Conservation (phyloP, 2,113 vertebrate species). For the Pelmatolapia mariae region DNA sequence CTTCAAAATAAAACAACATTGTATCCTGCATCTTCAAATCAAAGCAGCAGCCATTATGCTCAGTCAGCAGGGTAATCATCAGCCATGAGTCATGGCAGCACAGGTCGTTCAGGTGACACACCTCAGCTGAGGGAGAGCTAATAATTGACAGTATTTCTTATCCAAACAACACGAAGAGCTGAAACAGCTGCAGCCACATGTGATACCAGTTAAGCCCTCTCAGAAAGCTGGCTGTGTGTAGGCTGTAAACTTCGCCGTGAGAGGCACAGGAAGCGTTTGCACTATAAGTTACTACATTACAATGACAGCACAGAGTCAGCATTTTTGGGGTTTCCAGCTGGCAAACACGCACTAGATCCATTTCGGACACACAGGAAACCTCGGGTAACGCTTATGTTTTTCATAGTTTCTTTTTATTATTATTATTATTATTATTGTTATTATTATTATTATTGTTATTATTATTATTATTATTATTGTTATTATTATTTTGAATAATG, state of each 20-base stretch:
- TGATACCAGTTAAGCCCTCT: not conserved
- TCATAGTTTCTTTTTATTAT: not conserved
- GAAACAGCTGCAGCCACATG: not conserved
- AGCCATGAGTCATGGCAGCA: not conserved
- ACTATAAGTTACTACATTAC: not conserved
- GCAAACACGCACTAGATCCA: not conserved
- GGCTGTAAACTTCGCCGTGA: not conserved
- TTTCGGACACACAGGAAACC: not conserved
- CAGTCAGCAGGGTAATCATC: not conserved
- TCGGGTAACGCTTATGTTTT: not conserved
- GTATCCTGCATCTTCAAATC: not conserved
- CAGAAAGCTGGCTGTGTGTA: not conserved
- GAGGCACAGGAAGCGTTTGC: not conserved
- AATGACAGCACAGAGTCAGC: not conserved
- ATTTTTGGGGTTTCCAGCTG: not conserved
- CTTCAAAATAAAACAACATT: not conserved
- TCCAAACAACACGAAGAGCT: not conserved
- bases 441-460: not conserved
- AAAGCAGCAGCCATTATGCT: not conserved
- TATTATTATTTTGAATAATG: not conserved
- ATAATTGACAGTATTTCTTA: not conserved
- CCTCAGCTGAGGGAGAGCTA: not conserved
- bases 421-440: no score
- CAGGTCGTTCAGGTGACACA: not conserved
- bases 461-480: not conserved